Conservation (phyloP, 2,888 invertebrate species). For the Therioaphis trifolii region DNA sequence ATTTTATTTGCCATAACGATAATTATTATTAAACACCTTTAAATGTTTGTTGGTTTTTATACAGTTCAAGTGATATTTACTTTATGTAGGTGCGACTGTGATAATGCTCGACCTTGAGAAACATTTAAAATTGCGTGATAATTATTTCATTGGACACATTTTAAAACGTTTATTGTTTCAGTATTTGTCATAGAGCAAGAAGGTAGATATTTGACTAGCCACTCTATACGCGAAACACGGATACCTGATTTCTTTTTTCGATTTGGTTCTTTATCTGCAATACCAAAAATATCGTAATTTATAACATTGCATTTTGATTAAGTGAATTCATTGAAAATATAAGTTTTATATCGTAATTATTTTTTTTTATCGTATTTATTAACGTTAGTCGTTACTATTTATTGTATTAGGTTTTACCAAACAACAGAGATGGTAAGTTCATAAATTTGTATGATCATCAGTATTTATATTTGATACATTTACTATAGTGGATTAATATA, state of each 20-base stretch:
- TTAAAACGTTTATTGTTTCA: neutral
- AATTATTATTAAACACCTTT: no score
- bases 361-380: no score
- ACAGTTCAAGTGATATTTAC: conserved; percentile 26
- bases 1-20: no score
- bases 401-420: no score
- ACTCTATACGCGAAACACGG: neutral
- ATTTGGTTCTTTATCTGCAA: neutral
- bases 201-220: neutral
- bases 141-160: conserved; percentile 16
- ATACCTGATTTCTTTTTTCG: neutral
- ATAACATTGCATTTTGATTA: no score
- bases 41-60: neutral
- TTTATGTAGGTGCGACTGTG: conserved; percentile 32
- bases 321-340: no score
- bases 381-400: no score
- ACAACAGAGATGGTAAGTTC: no score
- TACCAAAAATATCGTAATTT: neutral
- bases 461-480: no score
- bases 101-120: conserved; percentile 43
- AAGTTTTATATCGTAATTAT: no score
- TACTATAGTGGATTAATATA: no score
- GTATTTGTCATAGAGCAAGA: neutral
- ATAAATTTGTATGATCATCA: no score
- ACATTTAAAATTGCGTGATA: conserved; percentile 50